Base-by-base conservation (phyloP, 1,140 invertebrate genomes). In the Glossosoma conforme region DNA sequence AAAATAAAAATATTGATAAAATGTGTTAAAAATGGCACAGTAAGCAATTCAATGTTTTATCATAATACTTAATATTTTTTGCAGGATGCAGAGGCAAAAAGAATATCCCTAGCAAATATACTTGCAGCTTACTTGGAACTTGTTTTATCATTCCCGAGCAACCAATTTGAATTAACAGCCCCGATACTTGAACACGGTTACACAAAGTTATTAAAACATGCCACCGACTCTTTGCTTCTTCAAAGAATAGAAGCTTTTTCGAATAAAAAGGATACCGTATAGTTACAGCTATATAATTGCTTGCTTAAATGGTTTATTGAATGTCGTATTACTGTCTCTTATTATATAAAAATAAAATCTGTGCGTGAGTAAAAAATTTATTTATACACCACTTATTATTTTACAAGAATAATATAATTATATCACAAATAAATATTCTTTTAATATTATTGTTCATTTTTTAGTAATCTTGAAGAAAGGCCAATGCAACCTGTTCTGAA, bases 81-180 rank as follows among this genome's bases (percentile, higher is more conserved):
- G 43, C 59, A 78, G 76, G 78, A 80, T 56, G 66, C 69, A 21
- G 78, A 80, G 44, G 74, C 77, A 3, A 76, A 75, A 64, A 69
- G 74, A 46, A 69, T 69, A 43, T 76, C 76, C 32, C 71, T 76
- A 54, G 75, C 77, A 45, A 78, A 79, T 60, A 78, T 78, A 33
- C 66, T 80, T 51, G 76, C 77, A 65, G 78, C 78, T 44, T 80
- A 77, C 62, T 63, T 80, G 52, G 77, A 80, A 54, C 56, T 80
- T 24, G 65, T 80, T 15, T 63, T 76, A 36, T 77, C 75, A 21
- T 74, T 80, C 59, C 70, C 76, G 2, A 58, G 75, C 33, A 72
- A 77, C 25, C 69, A 75, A 44, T 74, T 79, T 45, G 69, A 74
- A 28, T 67, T 77, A 17, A 65, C 78, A 13, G 69, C 70, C 15